These are phyloP conservation scores for Drosophila melanogaster DNA, from an alignment of 1,140 invertebrate species.

Conservation along the genomic window DNA sequence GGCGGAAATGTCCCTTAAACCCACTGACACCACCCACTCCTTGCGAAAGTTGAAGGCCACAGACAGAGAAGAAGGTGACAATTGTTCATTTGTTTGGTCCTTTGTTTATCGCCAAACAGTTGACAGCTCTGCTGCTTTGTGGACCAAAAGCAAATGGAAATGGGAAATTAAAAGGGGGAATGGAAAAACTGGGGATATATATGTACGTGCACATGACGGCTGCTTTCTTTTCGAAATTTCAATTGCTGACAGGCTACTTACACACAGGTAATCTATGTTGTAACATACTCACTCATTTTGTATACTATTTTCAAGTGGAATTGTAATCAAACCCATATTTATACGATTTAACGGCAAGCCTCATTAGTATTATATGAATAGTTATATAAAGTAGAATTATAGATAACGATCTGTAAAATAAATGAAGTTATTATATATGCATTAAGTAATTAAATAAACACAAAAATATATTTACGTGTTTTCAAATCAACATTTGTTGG, in stretches of 20 bases:
- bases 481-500: too few relatives aligned
- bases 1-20: neutral
- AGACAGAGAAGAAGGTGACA: slow-evolving; percentile 41
- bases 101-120: slow-evolving; percentile 36
- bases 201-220: slow-evolving; percentile 1
- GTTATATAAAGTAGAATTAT: too few relatives aligned
- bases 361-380: too few relatives aligned
- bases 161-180: slow-evolving; percentile 16
- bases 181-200: neutral
- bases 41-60: slow-evolving; percentile 13
- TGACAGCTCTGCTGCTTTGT: slow-evolving; percentile 24
- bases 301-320: neutral
- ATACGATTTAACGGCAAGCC: too few relatives aligned
- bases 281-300: neutral
- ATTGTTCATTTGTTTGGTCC: slow-evolving; percentile 49
- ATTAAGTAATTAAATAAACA: too few relatives aligned
- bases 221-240: slow-evolving; percentile 1
- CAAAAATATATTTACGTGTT: neutral
- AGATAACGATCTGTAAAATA: too few relatives aligned
- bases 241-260: neutral
- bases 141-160: neutral
- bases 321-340: too few relatives aligned
- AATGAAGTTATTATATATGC: too few relatives aligned
- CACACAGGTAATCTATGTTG: too few relatives aligned
- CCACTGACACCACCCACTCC: neutral